A percentile compares a stretch with the other conserved stretches of the same genome.
phyloP scores from a whole-genome alignment of 2,113 vertebrate genomes.

The Thomomys bottae region DNA sequence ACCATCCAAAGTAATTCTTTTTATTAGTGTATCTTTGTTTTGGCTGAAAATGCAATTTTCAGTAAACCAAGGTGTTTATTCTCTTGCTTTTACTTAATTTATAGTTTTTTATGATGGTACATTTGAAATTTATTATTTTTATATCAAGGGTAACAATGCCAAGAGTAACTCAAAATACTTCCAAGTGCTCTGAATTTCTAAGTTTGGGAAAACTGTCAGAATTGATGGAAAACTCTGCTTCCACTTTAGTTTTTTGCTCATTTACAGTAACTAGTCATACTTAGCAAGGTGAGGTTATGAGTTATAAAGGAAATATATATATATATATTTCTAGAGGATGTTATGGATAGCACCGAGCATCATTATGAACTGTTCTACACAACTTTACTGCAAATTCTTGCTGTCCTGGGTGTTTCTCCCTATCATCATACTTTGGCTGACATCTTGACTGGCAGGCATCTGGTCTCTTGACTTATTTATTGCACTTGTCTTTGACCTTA shows the following conservation, averaged over 20 bases:
- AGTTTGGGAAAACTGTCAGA: neutral
- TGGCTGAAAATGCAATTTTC: neutral
- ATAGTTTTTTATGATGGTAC: neutral
- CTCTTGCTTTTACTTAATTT: neutral
- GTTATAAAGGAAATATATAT: neutral
- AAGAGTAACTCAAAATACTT: neutral
- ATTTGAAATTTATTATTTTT: constrained; percentile 41
- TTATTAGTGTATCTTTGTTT: neutral
- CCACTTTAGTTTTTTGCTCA: neutral
- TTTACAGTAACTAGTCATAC: neutral
- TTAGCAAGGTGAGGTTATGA: neutral
- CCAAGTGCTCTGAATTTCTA: neutral
- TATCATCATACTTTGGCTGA: neutral
- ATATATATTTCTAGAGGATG: no score
- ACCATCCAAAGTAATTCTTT: neutral
- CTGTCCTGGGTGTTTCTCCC: neutral
- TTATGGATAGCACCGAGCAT: neutral
- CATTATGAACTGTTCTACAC: neutral
- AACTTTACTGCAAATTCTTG: neutral
- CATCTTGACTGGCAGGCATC: neutral
- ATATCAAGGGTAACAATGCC: constrained; percentile 32
- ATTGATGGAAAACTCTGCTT: neutral
- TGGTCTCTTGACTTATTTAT: neutral
- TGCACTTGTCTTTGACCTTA: neutral
- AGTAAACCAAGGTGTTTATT: neutral